Conservation (phyloP, 2,888 invertebrate genomes). For the Spialia ferax region DNA sequence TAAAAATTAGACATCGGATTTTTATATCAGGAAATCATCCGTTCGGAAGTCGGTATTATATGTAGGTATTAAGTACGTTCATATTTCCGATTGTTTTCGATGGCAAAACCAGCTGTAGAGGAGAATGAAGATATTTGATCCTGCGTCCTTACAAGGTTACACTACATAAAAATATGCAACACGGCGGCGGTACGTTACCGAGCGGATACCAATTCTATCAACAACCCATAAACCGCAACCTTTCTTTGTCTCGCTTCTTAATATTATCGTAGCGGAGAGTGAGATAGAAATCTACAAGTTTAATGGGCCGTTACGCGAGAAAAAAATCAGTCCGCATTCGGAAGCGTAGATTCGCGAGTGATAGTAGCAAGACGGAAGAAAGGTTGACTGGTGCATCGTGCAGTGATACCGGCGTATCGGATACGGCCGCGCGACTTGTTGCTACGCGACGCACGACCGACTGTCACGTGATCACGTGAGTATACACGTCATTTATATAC, state of each 20-base stretch:
- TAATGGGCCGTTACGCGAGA: conserved; percentile 86
- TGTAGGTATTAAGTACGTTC: too few relatives aligned
- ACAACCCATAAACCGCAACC: conserved; percentile 87
- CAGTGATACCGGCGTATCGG: conserved; percentile 53
- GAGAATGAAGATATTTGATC: background rate
- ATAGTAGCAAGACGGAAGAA: conserved; percentile 81
- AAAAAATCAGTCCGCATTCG: conserved; percentile 87
- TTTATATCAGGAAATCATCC: too few relatives aligned
- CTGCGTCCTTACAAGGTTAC: conserved; percentile 70
- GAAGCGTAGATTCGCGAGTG: conserved; percentile 85
- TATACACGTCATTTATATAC: conserved; percentile 46
- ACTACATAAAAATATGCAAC: conserved; percentile 81
- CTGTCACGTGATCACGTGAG: conserved; percentile 64
- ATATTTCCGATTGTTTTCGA: too few relatives aligned
- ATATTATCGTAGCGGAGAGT: conserved; percentile 72
- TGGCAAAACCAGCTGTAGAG: too few relatives aligned
- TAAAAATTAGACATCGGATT: too few relatives aligned
- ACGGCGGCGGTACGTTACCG: conserved; percentile 81
- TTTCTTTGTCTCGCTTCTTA: conserved; percentile 86
- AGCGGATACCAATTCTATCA: conserved; percentile 87
- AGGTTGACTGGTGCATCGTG: conserved; percentile 65
- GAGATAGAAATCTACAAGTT: conserved; percentile 86
- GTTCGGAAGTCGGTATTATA: too few relatives aligned
- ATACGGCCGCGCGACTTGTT: conserved; percentile 59
- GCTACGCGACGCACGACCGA: conserved; percentile 52